A percentile compares a stretch with the other conserved stretches of the same genome.
Evolutionary conservation across 2,797 vertebrate genomes (phyloP).

Genomic region (Sebastes steindachneri): DNA sequence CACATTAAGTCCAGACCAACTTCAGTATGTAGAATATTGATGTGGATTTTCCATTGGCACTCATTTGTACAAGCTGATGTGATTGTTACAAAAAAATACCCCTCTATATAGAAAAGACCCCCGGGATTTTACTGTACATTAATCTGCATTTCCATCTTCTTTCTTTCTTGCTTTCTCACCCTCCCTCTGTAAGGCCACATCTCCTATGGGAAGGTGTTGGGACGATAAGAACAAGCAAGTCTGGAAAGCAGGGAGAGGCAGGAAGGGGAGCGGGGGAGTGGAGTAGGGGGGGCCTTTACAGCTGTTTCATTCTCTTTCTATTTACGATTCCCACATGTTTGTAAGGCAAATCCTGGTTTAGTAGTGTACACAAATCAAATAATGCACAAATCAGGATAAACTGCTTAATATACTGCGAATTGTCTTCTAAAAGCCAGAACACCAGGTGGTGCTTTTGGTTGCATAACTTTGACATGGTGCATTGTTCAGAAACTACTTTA

Average conservation of each 20-base stretch:
- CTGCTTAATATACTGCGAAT: neutral
- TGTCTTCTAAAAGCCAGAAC: neutral
- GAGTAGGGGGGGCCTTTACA: slow-evolving; percentile 38
- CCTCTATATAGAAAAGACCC: neutral
- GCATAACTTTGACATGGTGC: neutral
- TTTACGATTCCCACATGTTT: slow-evolving; percentile 62
- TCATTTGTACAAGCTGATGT: slow-evolving; percentile 32
- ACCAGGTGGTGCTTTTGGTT: slow-evolving; percentile 21
- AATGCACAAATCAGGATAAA: slow-evolving; percentile 1
- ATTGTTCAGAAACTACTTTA: neutral
- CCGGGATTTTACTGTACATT: slow-evolving; percentile 33
- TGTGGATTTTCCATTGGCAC: slow-evolving; percentile 34
- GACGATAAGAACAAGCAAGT: slow-evolving; percentile 70
- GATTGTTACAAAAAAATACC: slow-evolving; percentile 2
- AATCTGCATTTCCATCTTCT: slow-evolving; percentile 37
- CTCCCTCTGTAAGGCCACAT: slow-evolving; percentile 37
- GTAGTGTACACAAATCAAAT: neutral
- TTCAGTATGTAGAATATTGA: slow-evolving; percentile 12
- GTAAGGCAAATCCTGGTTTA: slow-evolving; percentile 22
- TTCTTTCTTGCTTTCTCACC: slow-evolving; percentile 44
- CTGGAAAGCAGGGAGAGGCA: slow-evolving; percentile 66
- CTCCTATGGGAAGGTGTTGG: slow-evolving; percentile 79
- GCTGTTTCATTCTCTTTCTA: slow-evolving; percentile 51
- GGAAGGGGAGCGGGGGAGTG: slow-evolving; percentile 50
- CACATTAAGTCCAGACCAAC: neutral